phyloP scores from a whole-genome alignment of 35 echinoderm and acorn worm genomes.

The Apostichopus japonicus region DNA sequence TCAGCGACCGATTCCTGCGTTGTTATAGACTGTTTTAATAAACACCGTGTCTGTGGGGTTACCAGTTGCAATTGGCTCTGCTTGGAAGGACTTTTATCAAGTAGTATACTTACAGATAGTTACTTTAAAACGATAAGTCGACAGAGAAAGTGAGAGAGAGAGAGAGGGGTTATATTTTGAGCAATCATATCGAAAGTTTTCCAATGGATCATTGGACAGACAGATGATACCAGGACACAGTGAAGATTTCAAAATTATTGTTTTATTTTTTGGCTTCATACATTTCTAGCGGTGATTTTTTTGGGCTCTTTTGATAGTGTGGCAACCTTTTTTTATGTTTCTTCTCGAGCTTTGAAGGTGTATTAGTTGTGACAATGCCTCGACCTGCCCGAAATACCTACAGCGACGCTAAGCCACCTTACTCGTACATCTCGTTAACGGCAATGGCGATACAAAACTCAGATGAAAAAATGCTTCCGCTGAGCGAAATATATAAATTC shows the following conservation, averaged over 20 bases:
- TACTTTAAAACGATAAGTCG: no score
- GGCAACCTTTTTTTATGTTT: conserved; percentile 9
- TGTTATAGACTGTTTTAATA: neutral
- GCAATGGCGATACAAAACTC: conserved; percentile 99
- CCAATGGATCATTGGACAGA: neutral
- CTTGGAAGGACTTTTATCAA: no score
- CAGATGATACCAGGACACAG: neutral
- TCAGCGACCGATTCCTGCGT: neutral
- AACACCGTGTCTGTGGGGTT: no score
- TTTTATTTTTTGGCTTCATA: neutral
- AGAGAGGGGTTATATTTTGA: no score
- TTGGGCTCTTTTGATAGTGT: neutral
- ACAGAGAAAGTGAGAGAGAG: no score
- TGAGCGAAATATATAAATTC: conserved; percentile 99
- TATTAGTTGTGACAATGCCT: conserved; percentile 73
- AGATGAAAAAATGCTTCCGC: conserved; percentile 91
- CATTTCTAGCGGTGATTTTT: neutral
- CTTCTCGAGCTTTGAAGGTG: neutral
- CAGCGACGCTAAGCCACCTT: conserved; percentile 99
- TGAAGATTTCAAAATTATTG: neutral
- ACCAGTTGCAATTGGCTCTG: no score
- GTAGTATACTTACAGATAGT: no score
- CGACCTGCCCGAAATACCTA: conserved; percentile 95
- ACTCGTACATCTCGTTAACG: conserved; percentile 97
- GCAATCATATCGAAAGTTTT: neutral